Evolutionary conservation across 2,888 invertebrate species (phyloP), one percentile per base, ranked within the genome.

Genomic region (Latrodectus hesperus): DNA sequence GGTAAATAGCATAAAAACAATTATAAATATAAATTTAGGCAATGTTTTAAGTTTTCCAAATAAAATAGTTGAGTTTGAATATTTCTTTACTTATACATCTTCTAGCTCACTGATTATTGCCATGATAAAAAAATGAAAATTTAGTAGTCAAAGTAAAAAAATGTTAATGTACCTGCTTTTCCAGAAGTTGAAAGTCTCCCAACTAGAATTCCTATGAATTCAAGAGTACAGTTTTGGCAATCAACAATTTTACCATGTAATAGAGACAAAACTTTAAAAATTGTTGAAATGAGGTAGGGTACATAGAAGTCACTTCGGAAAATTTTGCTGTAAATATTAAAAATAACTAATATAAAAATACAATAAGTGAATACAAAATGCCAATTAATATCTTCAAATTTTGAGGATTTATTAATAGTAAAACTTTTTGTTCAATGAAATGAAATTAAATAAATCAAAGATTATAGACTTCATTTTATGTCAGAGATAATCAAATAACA

Each of bases 121-220:
- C 38, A 38, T 38, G 38, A 38, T 38, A 38, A 38, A 38, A 38
- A 38, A 38, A 38, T 38, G 38, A 38, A 38, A 38, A 38, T 38
- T 38, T 38, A 38, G 38, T 6, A 6, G 38, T 38, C 4, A 38
- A 38, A 38, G 38, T 38, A 1, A 6, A 38, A 6, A 38, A 38
- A 38, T 38, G 2, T 38, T 38, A 38, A 38, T 4, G 6, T 79
- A 88, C 88, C 78, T 64, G 79, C 51, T 79, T 88, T 60, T 16
- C 88, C 88, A 71, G 72, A 12, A 49, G 84, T 12, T 71, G 79
- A 88, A 16, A 88, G 71, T 64, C 60, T 83, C 26, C 88, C 88
- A 12, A 78, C 52, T 10, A 88, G 65, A 71, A 79, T 88, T n/a
- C 75, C 79, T 22, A 88, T 38, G 55, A 88, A 88, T 67, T 88